A percentile compares a stretch with the other conserved stretches of the same genome.
Conservation (phyloP, 2,113 vertebrate genomes). For the Cercopithecus mona region DNA sequence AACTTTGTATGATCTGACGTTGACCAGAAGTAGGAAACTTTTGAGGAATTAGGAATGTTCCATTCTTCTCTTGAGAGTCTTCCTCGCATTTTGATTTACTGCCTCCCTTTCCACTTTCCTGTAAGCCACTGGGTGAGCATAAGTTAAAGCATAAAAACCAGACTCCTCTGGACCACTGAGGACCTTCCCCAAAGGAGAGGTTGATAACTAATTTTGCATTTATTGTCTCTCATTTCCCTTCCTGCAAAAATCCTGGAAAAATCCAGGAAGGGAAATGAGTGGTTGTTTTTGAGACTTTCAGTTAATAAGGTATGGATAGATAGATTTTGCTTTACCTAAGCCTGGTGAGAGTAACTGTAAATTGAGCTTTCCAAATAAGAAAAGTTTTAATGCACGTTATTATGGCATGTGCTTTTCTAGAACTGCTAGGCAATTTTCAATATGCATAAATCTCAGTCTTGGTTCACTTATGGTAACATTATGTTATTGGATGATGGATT, state of each 20-base stretch:
- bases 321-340: background rate
- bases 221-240: background rate
- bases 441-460: conserved; percentile 6
- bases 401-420: background rate
- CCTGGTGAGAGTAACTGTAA: background rate
- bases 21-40: background rate
- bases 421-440: conserved; percentile 12
- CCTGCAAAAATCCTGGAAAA: background rate
- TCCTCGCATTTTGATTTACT: background rate
- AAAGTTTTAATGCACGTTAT: background rate
- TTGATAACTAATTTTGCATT: conserved; percentile 18
- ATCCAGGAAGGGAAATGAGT: background rate
- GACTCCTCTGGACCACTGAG: background rate
- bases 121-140: background rate
- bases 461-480: background rate
- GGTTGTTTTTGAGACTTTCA: background rate
- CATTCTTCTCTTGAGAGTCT: conserved; percentile 16
- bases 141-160: conserved; percentile 34
- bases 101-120: background rate
- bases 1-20: background rate
- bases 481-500: conserved; percentile 40
- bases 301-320: background rate
- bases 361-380: conserved; percentile 11
- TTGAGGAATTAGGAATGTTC: conserved; percentile 41
- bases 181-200: background rate